phyloP scores from a whole-genome alignment of 2,113 vertebrate genomes.

The Bothrops jararaca region DNA sequence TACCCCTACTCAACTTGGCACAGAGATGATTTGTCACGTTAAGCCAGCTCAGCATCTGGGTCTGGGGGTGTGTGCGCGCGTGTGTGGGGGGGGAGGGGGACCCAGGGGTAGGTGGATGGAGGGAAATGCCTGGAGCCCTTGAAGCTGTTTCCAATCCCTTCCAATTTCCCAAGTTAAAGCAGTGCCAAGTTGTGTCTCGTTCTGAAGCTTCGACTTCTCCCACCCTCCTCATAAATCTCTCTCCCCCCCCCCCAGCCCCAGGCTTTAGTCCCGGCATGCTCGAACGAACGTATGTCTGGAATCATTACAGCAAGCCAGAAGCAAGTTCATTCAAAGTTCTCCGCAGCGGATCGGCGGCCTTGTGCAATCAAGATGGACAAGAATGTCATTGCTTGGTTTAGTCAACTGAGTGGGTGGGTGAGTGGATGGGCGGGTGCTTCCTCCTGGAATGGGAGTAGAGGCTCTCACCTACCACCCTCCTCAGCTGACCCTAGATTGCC shows the following conservation, averaged over 20 bases:
- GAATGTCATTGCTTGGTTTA: not conserved
- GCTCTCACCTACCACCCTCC: not conserved
- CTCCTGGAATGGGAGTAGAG: conserved; percentile 40
- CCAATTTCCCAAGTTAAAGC: conserved; percentile 17
- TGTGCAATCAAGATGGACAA: conserved; percentile 3
- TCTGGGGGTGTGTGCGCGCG: not conserved
- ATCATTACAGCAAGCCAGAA: conserved; percentile 26
- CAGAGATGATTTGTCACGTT: not conserved
- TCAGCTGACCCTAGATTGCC: not conserved
- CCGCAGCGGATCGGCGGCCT: not conserved
- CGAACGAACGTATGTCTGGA: conserved; percentile 43
- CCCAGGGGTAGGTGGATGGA: no score
- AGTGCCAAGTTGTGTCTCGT: conserved; percentile 45
- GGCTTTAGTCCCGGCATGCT: conserved; percentile 30
- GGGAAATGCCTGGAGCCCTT: not conserved
- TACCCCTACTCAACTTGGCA: not conserved
- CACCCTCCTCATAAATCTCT: conserved; percentile 37
- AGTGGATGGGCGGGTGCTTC: conserved; percentile 32
- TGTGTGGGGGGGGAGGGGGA: not conserved
- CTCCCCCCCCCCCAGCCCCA: conserved; percentile 20
- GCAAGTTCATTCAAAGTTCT: conserved; percentile 37
- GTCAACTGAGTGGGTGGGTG: not conserved
- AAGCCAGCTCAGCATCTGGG: not conserved
- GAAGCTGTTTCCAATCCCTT: conserved; percentile 44
- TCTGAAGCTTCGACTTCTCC: conserved; percentile 36